phyloP scores from a whole-genome alignment of 2,113 vertebrate genomes.

The pig (Sus scrofa) region DNA sequence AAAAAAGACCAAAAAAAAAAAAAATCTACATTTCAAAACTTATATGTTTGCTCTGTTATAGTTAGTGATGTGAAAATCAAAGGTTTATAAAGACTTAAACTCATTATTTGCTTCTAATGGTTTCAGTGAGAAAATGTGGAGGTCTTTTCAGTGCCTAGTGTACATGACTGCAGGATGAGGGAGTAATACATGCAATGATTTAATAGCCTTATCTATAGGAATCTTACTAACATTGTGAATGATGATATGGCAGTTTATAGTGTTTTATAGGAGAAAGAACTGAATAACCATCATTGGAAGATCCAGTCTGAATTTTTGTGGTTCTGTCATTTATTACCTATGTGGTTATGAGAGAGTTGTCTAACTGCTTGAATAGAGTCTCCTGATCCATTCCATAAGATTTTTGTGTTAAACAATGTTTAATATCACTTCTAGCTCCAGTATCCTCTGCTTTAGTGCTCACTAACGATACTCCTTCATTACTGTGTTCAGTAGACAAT shows the following conservation, averaged over 20 bases:
- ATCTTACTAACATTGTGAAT: not conserved
- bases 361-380: not conserved
- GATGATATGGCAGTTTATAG: not conserved
- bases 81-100: not conserved
- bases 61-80: not conserved
- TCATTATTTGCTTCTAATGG: not conserved
- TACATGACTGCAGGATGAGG: not conserved
- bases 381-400: not conserved
- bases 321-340: not conserved
- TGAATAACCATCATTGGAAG: not conserved
- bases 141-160: not conserved
- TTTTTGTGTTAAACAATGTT: not conserved
- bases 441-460: not conserved
- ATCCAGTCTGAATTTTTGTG: not conserved
- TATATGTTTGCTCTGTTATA: constrained; percentile 5
- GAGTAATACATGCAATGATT: not conserved
- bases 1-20: no score
- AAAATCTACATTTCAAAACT: not conserved
- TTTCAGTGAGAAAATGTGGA: not conserved
- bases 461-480: not conserved
- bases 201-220: not conserved
- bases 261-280: not conserved
- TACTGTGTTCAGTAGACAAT: not conserved
- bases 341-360: not conserved
- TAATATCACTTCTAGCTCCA: not conserved